These are phyloP conservation scores for Pseudolaguvia tuberculata DNA, from an alignment of 2,113 vertebrate genomes.

Conservation along the genomic window DNA sequence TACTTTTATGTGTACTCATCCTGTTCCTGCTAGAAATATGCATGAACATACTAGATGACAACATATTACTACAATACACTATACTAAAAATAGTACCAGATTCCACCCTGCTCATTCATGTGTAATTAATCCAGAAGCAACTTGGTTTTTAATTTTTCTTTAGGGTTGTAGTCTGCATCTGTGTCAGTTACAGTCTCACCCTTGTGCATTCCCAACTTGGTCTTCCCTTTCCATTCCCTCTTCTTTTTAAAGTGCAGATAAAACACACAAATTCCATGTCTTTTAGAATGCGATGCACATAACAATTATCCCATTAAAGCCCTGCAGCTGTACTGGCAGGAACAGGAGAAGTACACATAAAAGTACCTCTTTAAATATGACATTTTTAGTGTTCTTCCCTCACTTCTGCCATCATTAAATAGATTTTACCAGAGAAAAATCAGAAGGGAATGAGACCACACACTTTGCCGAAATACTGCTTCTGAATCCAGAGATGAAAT, in stretches of 20 bases:
- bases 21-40: neutral
- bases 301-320: neutral
- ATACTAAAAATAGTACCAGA: too few species aligned
- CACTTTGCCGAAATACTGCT: neutral
- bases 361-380: neutral
- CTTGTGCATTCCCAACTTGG: neutral
- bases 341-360: constrained; percentile 1
- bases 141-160: neutral
- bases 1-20: constrained; percentile 3
- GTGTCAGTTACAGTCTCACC: neutral
- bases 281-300: neutral
- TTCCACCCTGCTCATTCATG: neutral
- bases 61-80: too few species aligned
- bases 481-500: constrained; percentile 15
- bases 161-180: neutral
- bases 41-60: too few species aligned
- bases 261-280: neutral
- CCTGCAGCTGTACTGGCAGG: neutral
- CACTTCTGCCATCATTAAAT: neutral
- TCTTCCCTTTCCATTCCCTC: neutral
- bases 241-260: neutral
- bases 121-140: neutral
- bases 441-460: neutral
- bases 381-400: neutral
- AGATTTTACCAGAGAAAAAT: constrained; percentile 10